These are phyloP conservation scores for Megalops atlanticus DNA, from an alignment of 2,113 vertebrate genomes.

Conservation along the genomic window DNA sequence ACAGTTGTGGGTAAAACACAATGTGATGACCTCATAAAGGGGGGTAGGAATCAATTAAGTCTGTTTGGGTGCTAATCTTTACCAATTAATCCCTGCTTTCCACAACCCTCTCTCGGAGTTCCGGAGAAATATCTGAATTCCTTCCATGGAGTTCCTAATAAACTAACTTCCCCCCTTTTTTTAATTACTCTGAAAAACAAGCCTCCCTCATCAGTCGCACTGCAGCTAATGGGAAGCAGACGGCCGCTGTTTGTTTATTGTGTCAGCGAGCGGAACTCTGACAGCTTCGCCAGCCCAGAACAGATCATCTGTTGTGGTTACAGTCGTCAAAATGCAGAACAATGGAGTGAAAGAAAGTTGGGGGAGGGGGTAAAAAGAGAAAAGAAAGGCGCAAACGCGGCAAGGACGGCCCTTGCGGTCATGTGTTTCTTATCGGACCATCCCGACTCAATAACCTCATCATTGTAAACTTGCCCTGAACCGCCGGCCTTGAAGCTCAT, in stretches of 20 bases:
- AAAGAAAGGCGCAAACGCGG: neutral
- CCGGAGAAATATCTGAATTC: constrained; percentile 22
- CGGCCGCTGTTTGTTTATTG: constrained; percentile 44
- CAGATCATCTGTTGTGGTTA: constrained; percentile 55
- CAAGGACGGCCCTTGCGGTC: neutral
- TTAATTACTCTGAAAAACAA: constrained; percentile 30
- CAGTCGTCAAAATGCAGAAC: constrained; percentile 57
- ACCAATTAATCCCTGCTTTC: constrained; percentile 43
- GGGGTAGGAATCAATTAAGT: constrained; percentile 42
- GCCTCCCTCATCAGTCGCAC: constrained; percentile 40
- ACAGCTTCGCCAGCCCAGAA: constrained; percentile 35
- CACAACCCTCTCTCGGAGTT: neutral
- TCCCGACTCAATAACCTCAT: neutral
- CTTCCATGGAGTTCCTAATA: constrained; percentile 40
- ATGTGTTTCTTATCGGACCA: constrained; percentile 7
- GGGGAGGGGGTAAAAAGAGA: neutral
- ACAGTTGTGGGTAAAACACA: neutral
- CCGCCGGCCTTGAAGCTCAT: neutral
- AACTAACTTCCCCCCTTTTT: constrained; percentile 37
- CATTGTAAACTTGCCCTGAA: neutral
- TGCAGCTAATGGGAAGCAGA: constrained; percentile 47
- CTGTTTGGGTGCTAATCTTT: constrained; percentile 44
- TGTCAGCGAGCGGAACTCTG: constrained; percentile 43
- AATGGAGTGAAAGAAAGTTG: constrained; percentile 34
- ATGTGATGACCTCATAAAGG: constrained; percentile 26